Percentiles rank a stretch among this genome's conserved stretches.
Evolutionary conservation across 2,797 vertebrate species (phyloP).

Genomic region (Acanthornis magna): DNA sequence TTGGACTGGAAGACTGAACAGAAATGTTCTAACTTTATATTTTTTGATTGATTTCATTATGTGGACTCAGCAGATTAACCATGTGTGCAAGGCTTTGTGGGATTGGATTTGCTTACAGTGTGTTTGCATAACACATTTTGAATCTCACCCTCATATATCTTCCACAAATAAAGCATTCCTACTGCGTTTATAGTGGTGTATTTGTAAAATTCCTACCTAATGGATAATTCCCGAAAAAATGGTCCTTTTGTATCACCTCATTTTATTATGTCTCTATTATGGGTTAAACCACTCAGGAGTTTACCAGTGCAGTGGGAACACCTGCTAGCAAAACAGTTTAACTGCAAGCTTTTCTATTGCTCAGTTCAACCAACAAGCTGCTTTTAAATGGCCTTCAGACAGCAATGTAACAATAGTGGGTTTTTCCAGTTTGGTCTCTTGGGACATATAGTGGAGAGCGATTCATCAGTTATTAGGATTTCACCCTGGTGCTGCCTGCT

Average conservation of each 20-base stretch:
- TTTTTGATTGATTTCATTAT: not conserved
- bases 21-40: not conserved
- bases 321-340: constrained; percentile 63
- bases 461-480: constrained; percentile 61
- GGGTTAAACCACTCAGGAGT: constrained; percentile 40
- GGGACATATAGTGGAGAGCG: constrained; percentile 38
- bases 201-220: not conserved
- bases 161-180: not conserved
- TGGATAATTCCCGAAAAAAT: not conserved
- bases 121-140: not conserved
- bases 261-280: not conserved
- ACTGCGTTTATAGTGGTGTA: not conserved
- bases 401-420: not conserved
- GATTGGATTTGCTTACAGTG: not conserved
- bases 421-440: constrained; percentile 30
- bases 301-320: constrained; percentile 33
- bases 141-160: not conserved
- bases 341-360: constrained; percentile 43
- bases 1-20: not conserved
- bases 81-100: not conserved
- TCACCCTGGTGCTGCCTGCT: constrained; percentile 27
- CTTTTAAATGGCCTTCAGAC: constrained; percentile 62
- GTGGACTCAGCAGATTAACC: not conserved
- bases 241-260: not conserved
- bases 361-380: constrained; percentile 65